These are phyloP conservation scores for Nymphalis polychloros DNA, from an alignment of 2,888 invertebrate species.

Conservation along the genomic window DNA sequence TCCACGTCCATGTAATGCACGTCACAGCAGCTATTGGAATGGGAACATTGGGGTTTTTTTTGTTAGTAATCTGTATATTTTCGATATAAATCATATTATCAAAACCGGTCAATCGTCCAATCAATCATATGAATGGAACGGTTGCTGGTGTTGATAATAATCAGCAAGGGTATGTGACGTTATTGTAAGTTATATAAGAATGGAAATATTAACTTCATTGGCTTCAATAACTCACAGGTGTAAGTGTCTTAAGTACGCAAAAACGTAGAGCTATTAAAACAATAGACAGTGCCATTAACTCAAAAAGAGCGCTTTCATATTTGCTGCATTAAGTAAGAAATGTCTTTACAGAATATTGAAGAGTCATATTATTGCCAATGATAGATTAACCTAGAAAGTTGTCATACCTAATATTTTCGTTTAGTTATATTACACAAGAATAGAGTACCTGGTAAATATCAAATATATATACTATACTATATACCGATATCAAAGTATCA, in stretches of 20 bases:
- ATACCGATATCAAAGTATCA: too few relatives aligned
- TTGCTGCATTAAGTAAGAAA: slow-evolving; percentile 6
- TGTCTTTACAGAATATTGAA: slow-evolving; percentile 15
- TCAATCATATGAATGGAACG: not conserved
- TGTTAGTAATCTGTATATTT: not conserved
- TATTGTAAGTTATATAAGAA: not conserved
- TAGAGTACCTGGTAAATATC: not conserved
- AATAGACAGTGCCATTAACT: not conserved
- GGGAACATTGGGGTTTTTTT: too few relatives aligned
- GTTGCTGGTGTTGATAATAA: not conserved
- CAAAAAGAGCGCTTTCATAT: slow-evolving; percentile 7
- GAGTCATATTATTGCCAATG: slow-evolving; percentile 15
- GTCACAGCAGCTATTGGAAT: too few relatives aligned
- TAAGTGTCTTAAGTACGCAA: too few relatives aligned
- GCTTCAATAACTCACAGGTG: not conserved
- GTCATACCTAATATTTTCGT: slow-evolving; percentile 10
- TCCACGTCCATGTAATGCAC: too few relatives aligned
- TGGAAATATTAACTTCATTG: not conserved
- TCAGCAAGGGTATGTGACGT: not conserved
- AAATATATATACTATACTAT: too few relatives aligned
- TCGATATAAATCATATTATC: not conserved
- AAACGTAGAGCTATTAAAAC: too few relatives aligned
- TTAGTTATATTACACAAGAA: slow-evolving; percentile 1
- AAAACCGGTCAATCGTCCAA: not conserved
- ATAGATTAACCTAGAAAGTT: slow-evolving; percentile 21